phyloP scores from a whole-genome alignment of 1,140 invertebrate species.

The Cyphomyrmex costatus region DNA sequence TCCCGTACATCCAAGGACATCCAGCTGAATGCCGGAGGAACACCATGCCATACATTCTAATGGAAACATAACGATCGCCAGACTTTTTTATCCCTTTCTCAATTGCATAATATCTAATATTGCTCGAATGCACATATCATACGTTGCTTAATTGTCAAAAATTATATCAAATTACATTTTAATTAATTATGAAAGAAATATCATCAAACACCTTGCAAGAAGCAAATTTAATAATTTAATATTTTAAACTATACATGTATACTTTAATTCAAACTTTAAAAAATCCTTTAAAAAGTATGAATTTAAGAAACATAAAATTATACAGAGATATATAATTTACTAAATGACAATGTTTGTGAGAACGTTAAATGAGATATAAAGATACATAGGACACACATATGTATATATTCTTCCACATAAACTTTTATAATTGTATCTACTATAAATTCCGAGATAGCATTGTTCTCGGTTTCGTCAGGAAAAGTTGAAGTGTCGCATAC shows the following conservation, averaged over 20 bases:
- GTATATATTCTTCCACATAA: not conserved
- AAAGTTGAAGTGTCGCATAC: not conserved
- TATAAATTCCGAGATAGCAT: not conserved
- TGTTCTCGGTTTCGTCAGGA: not conserved
- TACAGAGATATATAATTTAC: not conserved
- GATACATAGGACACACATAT: not conserved
- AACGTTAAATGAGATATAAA: not conserved
- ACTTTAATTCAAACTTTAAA: not conserved
- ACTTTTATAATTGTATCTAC: not conserved
- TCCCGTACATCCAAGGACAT: conserved; percentile 46
- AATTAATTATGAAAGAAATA: not conserved
- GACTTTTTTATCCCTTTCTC: not conserved
- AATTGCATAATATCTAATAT: not conserved
- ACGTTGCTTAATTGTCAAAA: not conserved
- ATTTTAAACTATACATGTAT: not conserved
- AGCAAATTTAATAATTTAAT: not conserved
- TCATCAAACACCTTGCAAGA: not conserved
- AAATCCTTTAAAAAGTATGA: not conserved
- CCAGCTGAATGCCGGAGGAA: conserved; percentile 30
- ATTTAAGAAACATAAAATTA: not conserved
- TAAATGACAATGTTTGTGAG: not conserved
- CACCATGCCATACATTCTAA: conserved; percentile 48
- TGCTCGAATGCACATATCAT: not conserved
- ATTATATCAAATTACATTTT: conserved; percentile 5
- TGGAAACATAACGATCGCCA: not conserved